phyloP scores from a whole-genome alignment of 2,797 vertebrate species.

The Sebastolobus alascanus region DNA sequence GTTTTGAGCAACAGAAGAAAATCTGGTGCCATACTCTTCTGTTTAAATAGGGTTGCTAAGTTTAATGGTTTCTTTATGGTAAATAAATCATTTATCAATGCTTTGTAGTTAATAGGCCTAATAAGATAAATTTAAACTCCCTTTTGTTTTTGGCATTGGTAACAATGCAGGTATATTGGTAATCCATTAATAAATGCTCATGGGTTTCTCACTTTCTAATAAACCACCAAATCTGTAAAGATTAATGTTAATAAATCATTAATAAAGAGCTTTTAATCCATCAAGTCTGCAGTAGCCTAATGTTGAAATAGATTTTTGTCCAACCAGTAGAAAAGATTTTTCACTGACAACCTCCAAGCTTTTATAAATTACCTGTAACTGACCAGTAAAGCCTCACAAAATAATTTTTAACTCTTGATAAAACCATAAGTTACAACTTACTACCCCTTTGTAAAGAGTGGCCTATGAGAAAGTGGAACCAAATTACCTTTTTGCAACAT shows the following conservation, averaged over 20 bases:
- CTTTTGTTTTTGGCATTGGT: background rate
- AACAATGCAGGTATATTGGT: background rate
- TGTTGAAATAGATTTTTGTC: background rate
- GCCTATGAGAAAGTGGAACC: background rate
- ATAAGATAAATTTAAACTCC: background rate
- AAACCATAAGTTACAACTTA: background rate
- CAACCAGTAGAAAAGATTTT: background rate
- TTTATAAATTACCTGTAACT: background rate
- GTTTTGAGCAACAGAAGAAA: conserved; percentile 12
- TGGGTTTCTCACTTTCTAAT: background rate
- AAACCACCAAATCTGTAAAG: background rate
- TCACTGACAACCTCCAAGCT: background rate
- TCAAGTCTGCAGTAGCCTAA: background rate
- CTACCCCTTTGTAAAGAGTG: background rate
- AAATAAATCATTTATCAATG: background rate
- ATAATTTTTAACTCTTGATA: background rate
- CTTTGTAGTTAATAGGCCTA: background rate
- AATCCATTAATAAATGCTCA: background rate
- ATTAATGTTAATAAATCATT: background rate
- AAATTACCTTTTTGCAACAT: background rate
- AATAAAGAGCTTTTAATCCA: background rate
- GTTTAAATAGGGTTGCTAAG: background rate
- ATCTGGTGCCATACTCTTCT: no score
- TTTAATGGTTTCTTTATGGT: background rate
- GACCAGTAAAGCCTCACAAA: background rate